Conservation (phyloP, 1,140 invertebrate genomes). For the Sycobia sp. region DNA sequence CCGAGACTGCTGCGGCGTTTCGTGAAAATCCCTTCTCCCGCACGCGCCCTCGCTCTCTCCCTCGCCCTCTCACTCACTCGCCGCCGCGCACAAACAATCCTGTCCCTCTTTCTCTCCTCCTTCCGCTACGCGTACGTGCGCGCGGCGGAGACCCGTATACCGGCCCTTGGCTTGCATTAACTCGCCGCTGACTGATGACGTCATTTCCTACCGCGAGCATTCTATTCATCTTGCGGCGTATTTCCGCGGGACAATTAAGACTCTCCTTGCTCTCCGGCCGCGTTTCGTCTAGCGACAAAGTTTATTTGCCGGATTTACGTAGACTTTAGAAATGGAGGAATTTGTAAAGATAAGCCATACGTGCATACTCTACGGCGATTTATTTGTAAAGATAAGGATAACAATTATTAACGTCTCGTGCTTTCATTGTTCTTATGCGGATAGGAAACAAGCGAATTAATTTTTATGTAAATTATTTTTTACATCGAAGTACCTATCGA, state of each 20-base stretch:
- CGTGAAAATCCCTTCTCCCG: slow-evolving; percentile 26
- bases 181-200: slow-evolving; percentile 51
- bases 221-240: slow-evolving; percentile 51
- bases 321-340: too few species aligned
- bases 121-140: slow-evolving; percentile 1
- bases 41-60: slow-evolving; percentile 30
- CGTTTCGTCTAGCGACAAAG: neutral
- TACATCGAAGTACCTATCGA: too few species aligned
- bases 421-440: too few species aligned
- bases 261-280: slow-evolving; percentile 30
- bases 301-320: neutral
- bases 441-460: too few species aligned
- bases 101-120: slow-evolving; percentile 5
- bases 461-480: too few species aligned
- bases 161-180: slow-evolving; percentile 37
- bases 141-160: too few species aligned
- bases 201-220: slow-evolving; percentile 52
- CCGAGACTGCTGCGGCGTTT: slow-evolving; percentile 33
- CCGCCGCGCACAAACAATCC: slow-evolving; percentile 6
- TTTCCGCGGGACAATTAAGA: slow-evolving; percentile 52
- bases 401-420: too few species aligned
- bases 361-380: too few species aligned
- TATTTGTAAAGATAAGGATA: too few species aligned
- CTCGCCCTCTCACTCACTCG: slow-evolving; percentile 29
- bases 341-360: neutral